Conservation (phyloP, 2,113 vertebrate genomes). For the Isurus oxyrinchus region DNA sequence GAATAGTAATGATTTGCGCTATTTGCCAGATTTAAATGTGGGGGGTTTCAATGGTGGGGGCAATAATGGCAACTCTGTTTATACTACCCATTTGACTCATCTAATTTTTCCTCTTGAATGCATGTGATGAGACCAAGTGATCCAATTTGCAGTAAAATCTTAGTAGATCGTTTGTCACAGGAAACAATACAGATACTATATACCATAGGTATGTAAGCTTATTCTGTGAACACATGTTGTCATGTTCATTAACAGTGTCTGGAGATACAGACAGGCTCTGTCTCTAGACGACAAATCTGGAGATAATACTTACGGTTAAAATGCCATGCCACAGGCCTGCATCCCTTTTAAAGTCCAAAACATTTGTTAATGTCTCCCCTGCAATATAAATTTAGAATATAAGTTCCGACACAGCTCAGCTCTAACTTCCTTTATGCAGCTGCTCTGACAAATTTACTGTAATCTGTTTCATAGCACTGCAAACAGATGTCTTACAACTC, state of each 20-base stretch:
- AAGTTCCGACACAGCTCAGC: not conserved
- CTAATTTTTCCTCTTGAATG: not conserved
- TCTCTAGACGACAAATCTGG: not conserved
- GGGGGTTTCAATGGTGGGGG: not conserved
- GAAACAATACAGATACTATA: not conserved
- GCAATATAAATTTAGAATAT: conserved; percentile 38
- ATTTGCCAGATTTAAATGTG: not conserved
- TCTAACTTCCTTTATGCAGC: not conserved
- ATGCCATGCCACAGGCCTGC: conserved; percentile 93
- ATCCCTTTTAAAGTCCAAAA: conserved; percentile 94
- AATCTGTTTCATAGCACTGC: not conserved
- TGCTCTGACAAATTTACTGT: not conserved
- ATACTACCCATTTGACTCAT: not conserved
- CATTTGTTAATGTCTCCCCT: conserved; percentile 89
- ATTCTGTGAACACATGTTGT: not conserved
- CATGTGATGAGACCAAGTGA: not conserved
- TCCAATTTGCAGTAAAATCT: not conserved
- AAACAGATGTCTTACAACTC: not conserved
- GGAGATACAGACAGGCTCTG: not conserved
- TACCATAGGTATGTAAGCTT: not conserved
- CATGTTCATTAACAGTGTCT: not conserved
- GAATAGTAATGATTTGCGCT: not conserved
- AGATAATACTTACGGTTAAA: conserved; percentile 69
- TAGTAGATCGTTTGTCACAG: not conserved
- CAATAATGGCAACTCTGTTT: not conserved